Conservation (phyloP, 2,888 invertebrate species). For the Pheosia gnoma region DNA sequence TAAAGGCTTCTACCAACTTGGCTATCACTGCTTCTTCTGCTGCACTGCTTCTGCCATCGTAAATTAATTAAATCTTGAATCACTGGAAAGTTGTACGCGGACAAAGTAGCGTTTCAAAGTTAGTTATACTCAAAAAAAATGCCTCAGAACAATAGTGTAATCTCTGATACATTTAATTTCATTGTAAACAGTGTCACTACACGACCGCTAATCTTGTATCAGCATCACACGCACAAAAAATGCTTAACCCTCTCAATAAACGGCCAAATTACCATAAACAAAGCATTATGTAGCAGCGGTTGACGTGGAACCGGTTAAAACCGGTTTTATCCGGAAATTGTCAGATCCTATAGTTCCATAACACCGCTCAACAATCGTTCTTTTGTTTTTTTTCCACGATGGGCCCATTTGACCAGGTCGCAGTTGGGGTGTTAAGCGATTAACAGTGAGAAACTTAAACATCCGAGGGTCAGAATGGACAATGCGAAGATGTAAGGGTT, state of each 20-base stretch:
- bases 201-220: conserved; percentile 71
- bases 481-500: conserved; percentile 45
- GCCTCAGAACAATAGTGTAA: neutral
- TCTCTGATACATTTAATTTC: conserved; percentile 33
- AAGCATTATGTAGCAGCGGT: conserved; percentile 72
- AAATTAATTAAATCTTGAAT: no score
- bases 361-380: conserved; percentile 71
- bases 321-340: conserved; percentile 73
- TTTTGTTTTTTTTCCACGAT: conserved; percentile 65
- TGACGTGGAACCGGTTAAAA: conserved; percentile 58
- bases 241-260: conserved; percentile 66
- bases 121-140: no score
- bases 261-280: conserved; percentile 82
- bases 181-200: conserved; percentile 37
- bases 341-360: conserved; percentile 65
- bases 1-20: no score
- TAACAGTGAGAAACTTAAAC: conserved; percentile 55
- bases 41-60: no score
- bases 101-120: no score
- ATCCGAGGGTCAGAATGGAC: conserved; percentile 54
- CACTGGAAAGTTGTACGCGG: no score
- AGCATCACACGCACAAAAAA: conserved; percentile 67
- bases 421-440: conserved; percentile 61
- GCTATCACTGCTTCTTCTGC: no score
- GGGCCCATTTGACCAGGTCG: conserved; percentile 58